Conservation (phyloP, 2,888 invertebrate genomes). For the Synanthedon myopaeformis region DNA sequence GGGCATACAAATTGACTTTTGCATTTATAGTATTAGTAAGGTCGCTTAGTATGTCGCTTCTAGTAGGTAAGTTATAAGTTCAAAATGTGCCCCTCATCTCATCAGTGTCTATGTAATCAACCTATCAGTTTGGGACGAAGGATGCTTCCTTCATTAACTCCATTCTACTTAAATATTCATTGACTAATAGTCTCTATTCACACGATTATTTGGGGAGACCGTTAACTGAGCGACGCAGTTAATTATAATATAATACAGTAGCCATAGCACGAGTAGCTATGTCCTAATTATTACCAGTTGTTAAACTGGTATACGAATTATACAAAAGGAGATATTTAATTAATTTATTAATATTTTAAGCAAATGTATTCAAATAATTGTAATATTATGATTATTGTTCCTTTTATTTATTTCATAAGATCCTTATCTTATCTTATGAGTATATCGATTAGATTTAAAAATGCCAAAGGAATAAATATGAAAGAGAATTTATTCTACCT, state of each 20-base stretch:
- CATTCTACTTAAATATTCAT: constrained; percentile 59
- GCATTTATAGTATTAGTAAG: constrained; percentile 7
- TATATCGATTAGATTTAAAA: too few species aligned
- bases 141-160: constrained; percentile 57
- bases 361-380: too few species aligned
- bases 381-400: too few species aligned
- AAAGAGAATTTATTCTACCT: too few species aligned
- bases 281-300: neutral
- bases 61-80: constrained; percentile 14
- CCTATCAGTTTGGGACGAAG: constrained; percentile 52
- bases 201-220: neutral
- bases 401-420: too few species aligned
- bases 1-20: constrained; percentile 3
- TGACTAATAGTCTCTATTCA: constrained; percentile 7
- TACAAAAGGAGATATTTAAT: too few species aligned
- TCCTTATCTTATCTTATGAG: too few species aligned
- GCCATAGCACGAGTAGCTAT: neutral
- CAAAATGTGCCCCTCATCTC: constrained; percentile 13
- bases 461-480: too few species aligned
- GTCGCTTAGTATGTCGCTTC: constrained; percentile 10
- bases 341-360: too few species aligned
- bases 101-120: constrained; percentile 45
- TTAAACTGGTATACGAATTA: neutral
- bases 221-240: neutral
- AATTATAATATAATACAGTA: neutral